Evolutionary conservation across 2,888 invertebrate species (phyloP), one percentile per base, ranked within the genome.

Genomic region (Actias luna): DNA sequence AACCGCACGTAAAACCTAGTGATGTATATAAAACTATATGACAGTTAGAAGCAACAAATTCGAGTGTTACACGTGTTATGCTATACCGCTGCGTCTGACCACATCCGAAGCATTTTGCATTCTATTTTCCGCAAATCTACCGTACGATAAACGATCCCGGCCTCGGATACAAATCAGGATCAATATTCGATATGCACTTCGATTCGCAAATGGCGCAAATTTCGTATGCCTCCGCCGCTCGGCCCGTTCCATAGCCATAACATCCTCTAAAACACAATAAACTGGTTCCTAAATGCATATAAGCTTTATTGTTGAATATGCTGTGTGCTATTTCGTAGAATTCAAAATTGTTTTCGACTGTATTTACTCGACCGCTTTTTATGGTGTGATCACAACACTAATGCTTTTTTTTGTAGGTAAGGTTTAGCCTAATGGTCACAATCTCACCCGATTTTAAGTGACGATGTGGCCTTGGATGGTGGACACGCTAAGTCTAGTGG

Each of bases 181-280:
- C 85, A 85, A 86, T 88, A 86, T 84, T 83, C 85, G 82, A 87
- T 87, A 87, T 86, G 82, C 80, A 78, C 80, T 71, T 83, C 85
- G 85, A 86, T 87, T 84, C 80, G 83, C 82, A 85, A 84, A 86
- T 86, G 84, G 75, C 72, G 79, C 67, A 60, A 69, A 68, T 78
- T 74, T 75, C 75, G 82, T 77, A 82, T 81, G 82, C 83, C 81
- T 79, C 77, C 80, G 73, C 71, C 69, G 66, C 68, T 70, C 52
- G 8, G 35, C 55, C 69, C 69, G 52, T 16, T 58, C 59, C 70
- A 68, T 78, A 79, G 84, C 83, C 76, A 83, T 85, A 87, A 88
- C 88, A 89, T 88, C 88, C 88, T 83, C 82, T 88, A 83, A 88
- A 91, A 89, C 89, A 84, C 90, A 88, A 90, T 90, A 89, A 88